phyloP scores from a whole-genome alignment of 2,797 vertebrate genomes.

The Cirrhinus molitorella region DNA sequence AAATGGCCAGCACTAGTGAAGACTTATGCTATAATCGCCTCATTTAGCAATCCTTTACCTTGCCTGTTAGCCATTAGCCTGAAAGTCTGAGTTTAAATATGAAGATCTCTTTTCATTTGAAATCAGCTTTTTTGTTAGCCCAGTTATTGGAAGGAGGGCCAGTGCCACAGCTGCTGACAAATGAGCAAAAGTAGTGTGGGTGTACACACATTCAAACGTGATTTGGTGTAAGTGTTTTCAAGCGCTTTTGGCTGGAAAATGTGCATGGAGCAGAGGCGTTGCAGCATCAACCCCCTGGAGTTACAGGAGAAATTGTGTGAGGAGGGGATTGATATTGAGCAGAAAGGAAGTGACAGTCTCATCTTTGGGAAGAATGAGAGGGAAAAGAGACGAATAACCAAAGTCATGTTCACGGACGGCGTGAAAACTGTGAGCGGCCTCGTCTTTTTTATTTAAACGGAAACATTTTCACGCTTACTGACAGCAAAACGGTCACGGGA shows the following conservation, averaged over 20 bases:
- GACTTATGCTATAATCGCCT: not conserved
- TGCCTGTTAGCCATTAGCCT: not conserved
- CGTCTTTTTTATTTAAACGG: not conserved
- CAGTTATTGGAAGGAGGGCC: not conserved
- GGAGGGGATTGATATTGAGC: conserved; percentile 78
- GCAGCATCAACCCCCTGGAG: conserved; percentile 73
- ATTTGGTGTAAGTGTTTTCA: conserved; percentile 75
- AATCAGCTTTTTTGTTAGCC: not conserved
- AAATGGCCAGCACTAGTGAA: not conserved
- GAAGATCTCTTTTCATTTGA: not conserved
- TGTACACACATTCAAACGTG: conserved; percentile 72
- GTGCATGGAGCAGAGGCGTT: conserved; percentile 79
- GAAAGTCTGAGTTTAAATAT: not conserved
- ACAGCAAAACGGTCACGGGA: conserved; percentile 12
- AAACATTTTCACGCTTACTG: conserved; percentile 26
- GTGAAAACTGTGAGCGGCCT: conserved; percentile 25
- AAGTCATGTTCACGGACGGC: conserved; percentile 69
- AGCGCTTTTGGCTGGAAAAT: conserved; percentile 79
- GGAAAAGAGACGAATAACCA: conserved; percentile 64
- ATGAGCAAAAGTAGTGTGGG: conserved; percentile 28
- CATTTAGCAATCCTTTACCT: not conserved
- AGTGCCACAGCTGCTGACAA: not conserved
- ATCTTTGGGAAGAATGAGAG: conserved; percentile 76
- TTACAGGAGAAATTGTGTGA: conserved; percentile 75
- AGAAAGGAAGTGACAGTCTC: conserved; percentile 79